These are phyloP conservation scores for Eptesicus fuscus DNA, from an alignment of 2,113 vertebrate species.

Conservation along the genomic window DNA sequence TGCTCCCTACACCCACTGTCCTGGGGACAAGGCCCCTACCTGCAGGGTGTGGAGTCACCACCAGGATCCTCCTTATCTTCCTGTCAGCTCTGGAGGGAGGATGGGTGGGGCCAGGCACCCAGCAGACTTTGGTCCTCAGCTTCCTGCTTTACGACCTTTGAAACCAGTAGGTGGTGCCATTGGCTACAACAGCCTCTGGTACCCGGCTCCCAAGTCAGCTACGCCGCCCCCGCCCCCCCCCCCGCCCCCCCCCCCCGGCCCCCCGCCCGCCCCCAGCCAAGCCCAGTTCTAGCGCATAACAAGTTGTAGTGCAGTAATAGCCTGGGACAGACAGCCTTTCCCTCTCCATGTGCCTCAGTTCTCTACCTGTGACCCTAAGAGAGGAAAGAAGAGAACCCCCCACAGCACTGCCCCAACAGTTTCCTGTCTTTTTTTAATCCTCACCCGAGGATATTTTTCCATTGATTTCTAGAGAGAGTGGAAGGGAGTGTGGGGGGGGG, in stretches of 20 bases:
- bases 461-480: background rate
- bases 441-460: no score
- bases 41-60: background rate
- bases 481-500: no score
- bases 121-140: background rate
- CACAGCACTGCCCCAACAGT: background rate
- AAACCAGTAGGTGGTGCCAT: background rate
- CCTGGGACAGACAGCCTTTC: background rate
- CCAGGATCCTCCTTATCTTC: background rate
- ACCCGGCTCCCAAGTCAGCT: background rate
- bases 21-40: background rate
- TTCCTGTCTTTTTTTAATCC: background rate
- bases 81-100: background rate
- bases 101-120: background rate
- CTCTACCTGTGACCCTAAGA: background rate
- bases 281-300: background rate
- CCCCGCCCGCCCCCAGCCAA: background rate
- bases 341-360: background rate
- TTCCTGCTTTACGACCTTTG: background rate
- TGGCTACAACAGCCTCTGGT: background rate
- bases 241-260: background rate
- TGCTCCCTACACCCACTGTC: background rate
- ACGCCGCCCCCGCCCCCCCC: background rate
- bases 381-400: background rate
- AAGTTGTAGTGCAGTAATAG: no score